phyloP scores from a whole-genome alignment of 1,140 invertebrate genomes.

The Plectus sambesii region DNA sequence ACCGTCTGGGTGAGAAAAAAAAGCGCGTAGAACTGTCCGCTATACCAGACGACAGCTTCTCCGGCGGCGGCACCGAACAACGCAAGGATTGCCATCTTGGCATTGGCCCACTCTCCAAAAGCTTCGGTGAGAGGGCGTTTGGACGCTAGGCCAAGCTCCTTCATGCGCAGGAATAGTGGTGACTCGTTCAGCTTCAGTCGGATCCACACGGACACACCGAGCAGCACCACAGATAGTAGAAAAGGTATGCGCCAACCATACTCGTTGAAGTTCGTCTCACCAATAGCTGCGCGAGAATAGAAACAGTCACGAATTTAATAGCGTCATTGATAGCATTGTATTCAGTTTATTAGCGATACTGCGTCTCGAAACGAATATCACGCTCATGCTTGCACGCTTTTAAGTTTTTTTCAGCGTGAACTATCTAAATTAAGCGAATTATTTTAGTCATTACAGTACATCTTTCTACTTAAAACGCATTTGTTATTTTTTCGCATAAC shows the following conservation, averaged over 20 bases:
- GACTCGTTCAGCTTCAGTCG: constrained; percentile 13
- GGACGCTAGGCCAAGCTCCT: background rate
- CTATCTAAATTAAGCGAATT: no score
- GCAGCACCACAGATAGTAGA: constrained; percentile 9
- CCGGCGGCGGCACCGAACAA: constrained; percentile 4
- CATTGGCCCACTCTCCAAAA: constrained; percentile 5
- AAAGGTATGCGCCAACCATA: constrained; percentile 16
- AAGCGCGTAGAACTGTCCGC: constrained; percentile 5
- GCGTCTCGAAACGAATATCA: no score
- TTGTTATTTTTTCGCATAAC: no score
- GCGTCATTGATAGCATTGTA: no score
- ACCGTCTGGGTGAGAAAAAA: constrained; percentile 5
- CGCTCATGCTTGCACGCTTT: no score
- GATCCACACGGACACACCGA: constrained; percentile 7
- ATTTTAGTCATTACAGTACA: no score
- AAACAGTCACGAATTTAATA: no score
- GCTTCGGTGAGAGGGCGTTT: constrained; percentile 1
- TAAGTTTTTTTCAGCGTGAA: no score
- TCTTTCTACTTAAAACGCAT: no score
- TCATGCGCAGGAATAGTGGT: constrained; percentile 1
- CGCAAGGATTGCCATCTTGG: constrained; percentile 2
- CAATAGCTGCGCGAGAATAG: background rate
- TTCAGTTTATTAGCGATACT: no score
- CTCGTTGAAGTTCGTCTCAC: background rate
- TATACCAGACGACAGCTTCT: constrained; percentile 4